phyloP scores from a whole-genome alignment of 2,113 vertebrate species.

The Isichthys henryi region DNA sequence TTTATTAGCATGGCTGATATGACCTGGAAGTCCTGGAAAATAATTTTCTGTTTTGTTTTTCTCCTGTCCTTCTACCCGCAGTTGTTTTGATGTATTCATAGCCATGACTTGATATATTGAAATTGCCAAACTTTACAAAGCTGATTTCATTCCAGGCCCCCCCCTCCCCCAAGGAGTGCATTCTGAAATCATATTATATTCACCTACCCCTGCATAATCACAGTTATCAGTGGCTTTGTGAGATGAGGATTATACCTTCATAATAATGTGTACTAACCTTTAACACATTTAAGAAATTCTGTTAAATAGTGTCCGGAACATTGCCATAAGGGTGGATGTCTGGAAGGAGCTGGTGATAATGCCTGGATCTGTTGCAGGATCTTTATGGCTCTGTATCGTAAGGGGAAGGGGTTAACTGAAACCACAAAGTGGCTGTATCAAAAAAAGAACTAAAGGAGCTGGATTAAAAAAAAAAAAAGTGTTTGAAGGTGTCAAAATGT shows the following conservation, averaged over 20 bases:
- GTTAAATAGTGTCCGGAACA: neutral
- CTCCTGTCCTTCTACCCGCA: neutral
- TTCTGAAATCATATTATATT: neutral
- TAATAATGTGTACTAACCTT: neutral
- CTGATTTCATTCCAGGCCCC: neutral
- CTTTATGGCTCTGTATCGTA: neutral
- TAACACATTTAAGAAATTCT: neutral
- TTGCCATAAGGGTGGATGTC: neutral
- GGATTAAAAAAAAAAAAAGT: neutral
- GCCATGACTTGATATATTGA: constrained; percentile 1
- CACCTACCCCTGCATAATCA: neutral
- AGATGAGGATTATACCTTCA: neutral
- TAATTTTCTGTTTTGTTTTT: neutral
- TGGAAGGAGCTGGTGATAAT: neutral
- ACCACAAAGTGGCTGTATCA: neutral
- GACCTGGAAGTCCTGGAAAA: neutral
- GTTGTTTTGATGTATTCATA: neutral
- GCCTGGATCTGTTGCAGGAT: neutral
- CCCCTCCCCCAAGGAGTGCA: neutral
- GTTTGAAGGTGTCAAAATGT: neutral
- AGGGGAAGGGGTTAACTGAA: neutral
- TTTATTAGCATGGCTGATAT: neutral
- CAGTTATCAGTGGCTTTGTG: neutral
- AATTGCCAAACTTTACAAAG: neutral
- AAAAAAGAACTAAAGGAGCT: neutral